phyloP scores from a whole-genome alignment of 2,888 invertebrate species.

The Chymomyza procnemis region DNA sequence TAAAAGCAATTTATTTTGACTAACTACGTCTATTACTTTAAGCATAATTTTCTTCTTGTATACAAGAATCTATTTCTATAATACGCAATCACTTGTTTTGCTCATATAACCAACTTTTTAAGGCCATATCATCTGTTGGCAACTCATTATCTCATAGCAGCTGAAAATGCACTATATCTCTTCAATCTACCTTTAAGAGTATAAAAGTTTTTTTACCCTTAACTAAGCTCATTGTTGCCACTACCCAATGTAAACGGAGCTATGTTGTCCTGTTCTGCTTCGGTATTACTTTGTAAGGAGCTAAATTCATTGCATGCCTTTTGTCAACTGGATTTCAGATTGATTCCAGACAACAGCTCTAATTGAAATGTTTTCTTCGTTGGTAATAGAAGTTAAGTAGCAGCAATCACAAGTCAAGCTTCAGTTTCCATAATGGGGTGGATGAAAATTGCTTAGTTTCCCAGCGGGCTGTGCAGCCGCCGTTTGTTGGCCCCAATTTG shows the following conservation, averaged over 20 bases:
- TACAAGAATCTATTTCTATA: no score
- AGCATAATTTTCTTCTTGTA: no score
- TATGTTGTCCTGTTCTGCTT: neutral
- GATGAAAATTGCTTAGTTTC: neutral
- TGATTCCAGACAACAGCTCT: neutral
- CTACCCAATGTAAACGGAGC: neutral
- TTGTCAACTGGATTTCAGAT: neutral
- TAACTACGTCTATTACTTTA: no score
- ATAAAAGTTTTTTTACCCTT: neutral
- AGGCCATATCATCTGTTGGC: no score
- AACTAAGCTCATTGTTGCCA: neutral
- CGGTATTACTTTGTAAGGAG: neutral
- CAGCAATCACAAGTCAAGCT: neutral
- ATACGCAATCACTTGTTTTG: no score
- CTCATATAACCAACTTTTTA: no score
- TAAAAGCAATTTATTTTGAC: no score
- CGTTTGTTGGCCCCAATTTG: neutral
- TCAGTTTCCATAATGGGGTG: neutral
- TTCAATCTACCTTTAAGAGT: neutral
- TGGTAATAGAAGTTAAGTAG: neutral
- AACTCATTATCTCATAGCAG: no score
- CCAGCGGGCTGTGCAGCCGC: neutral
- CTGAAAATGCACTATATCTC: no score
- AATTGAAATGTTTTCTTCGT: neutral
- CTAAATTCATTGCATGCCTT: neutral